Evolutionary conservation across 2,113 vertebrate genomes (phyloP).

Genomic region (Caracal caracal): DNA sequence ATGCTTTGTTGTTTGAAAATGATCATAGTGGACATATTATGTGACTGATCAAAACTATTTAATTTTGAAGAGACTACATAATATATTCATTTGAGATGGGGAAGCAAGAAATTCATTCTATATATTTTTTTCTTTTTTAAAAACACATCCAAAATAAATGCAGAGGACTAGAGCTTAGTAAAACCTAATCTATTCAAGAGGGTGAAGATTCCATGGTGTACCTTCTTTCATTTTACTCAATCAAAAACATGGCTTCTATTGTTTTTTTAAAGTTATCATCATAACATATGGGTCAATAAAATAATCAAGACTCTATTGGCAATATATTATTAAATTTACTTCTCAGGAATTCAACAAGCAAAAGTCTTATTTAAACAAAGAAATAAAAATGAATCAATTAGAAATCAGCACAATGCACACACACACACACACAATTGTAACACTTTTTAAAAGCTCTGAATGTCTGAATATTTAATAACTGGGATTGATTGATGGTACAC

Average conservation of each 20-base stretch:
- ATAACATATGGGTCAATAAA: background rate
- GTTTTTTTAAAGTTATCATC: background rate
- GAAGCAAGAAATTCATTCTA: background rate
- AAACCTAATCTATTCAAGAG: background rate
- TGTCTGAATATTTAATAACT: background rate
- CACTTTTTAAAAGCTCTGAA: background rate
- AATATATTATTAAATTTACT: conserved; percentile 19
- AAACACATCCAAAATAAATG: background rate
- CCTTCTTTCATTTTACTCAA: background rate
- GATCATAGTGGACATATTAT: background rate
- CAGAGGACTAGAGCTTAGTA: background rate
- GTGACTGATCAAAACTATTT: background rate
- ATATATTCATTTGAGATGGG: conserved; percentile 6
- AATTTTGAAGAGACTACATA: background rate
- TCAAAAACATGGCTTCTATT: background rate
- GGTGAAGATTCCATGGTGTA: background rate
- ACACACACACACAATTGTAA: background rate
- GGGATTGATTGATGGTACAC: background rate
- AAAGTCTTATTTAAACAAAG: background rate
- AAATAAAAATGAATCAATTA: background rate
- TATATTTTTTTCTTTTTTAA: background rate
- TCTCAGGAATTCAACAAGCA: background rate
- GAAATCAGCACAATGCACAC: background rate
- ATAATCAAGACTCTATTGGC: background rate
- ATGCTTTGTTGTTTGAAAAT: conserved; percentile 56